Conservation (phyloP, 2,797 vertebrate species). For the Simalia tracyae region DNA sequence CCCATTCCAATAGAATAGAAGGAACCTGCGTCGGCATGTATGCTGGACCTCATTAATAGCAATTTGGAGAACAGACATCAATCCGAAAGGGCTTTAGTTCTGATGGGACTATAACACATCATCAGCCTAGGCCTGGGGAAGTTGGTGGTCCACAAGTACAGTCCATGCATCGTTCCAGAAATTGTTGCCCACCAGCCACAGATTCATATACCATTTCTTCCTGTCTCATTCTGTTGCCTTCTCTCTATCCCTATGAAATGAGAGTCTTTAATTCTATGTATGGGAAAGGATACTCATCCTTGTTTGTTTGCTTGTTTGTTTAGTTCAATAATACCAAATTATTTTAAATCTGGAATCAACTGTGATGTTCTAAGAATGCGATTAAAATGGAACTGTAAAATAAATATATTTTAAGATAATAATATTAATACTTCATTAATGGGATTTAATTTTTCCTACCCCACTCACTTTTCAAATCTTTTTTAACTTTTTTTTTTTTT, state of each 20-base stretch:
- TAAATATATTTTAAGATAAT: not conserved
- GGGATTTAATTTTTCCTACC: not conserved
- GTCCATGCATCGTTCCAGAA: not conserved
- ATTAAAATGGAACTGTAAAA: not conserved
- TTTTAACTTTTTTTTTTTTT: not conserved
- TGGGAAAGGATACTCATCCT: not conserved
- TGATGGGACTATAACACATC: not conserved
- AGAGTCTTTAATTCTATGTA: not conserved
- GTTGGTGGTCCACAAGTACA: not conserved
- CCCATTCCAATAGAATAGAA: not conserved
- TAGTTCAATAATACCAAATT: not conserved
- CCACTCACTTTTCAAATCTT: not conserved
- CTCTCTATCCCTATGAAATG: not conserved
- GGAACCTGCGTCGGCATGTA: not conserved
- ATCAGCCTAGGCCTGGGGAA: not conserved
- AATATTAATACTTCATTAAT: not conserved
- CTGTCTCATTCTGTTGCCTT: not conserved
- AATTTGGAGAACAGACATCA: not conserved
- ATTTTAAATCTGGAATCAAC: not conserved
- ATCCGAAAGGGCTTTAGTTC: not conserved
- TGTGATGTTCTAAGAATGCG: not conserved
- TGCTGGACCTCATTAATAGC: not conserved
- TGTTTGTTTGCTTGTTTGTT: not conserved
- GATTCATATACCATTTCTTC: not conserved
- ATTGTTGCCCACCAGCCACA: not conserved